Evolutionary conservation across 1,140 invertebrate species (phyloP), one percentile per base, ranked within the genome.

Genomic region (Drosophila seguyi): DNA sequence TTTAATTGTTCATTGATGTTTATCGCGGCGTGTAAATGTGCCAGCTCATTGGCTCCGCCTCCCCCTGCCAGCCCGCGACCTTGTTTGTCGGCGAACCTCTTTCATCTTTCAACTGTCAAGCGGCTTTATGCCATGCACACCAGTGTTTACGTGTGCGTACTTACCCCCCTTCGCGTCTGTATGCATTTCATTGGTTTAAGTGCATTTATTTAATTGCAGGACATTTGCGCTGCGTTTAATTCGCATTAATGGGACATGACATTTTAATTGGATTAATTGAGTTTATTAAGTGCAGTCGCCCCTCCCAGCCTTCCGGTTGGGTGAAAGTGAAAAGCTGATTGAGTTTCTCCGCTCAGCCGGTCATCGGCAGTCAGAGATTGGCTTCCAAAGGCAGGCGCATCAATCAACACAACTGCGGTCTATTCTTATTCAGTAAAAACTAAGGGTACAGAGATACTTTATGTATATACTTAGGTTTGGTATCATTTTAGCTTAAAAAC

Each of bases 231-330:
- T 53, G 50, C 55, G 53, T 77, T 84, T 88, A 87, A 87, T 84
- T 75, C 72, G 85, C 76, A 81, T 88, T 90, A 88, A 88, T 90
- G 84, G 79, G 78, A 88, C 84, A 90, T 88, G 84, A 90, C 84
- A 81, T 88, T 90, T 90, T 88, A 88, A 88, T 88, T 88, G 85
- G 85, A 88, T 88, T 88, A 88, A 88, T 90, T 88, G 81, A 78
- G 74, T 85, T 85, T 81, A 90, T 88, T 88, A 90, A 90, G 85
- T 85, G 85, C 71, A 50, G 18, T 34, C 36, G 29, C 22, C 29
- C 20, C 44, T 38, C 52, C 27, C 52, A 6, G 22, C 36, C 48
- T 47, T 53, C 22, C 65, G 11, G 22, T 34, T n/a, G 60, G 42
- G 18, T 39, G 66, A 65, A 80, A 85, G 76, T 72, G 48, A 67